Evolutionary conservation across 2,797 vertebrate species (phyloP).

Genomic region (Pyrocephalus nanus): DNA sequence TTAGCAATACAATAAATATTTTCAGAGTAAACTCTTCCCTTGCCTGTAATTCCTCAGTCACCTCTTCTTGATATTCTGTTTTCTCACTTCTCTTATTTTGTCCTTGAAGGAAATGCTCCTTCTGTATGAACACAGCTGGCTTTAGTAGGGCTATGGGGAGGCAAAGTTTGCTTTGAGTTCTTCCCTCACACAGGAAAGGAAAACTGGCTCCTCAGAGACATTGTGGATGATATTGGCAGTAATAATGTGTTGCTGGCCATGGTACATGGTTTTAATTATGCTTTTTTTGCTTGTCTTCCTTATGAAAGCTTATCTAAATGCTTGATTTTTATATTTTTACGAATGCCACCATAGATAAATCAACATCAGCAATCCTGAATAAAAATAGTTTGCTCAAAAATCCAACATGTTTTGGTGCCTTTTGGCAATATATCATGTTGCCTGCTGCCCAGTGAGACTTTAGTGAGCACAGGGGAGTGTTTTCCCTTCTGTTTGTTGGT

Average conservation of each 20-base stretch:
- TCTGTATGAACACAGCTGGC: conserved; percentile 26
- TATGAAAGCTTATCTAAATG: background rate
- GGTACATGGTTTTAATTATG: conserved; percentile 26
- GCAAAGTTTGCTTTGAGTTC: background rate
- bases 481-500: conserved; percentile 21
- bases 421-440: background rate
- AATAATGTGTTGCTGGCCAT: conserved; percentile 10
- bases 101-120: conserved; percentile 20
- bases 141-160: background rate
- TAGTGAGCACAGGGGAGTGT: background rate
- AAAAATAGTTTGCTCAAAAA: background rate
- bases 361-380: background rate
- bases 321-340: background rate
- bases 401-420: background rate
- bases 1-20: conserved; percentile 3
- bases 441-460: background rate
- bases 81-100: conserved; percentile 7
- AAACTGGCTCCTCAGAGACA: conserved; percentile 29
- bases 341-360: background rate
- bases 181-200: conserved; percentile 49
- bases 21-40: background rate
- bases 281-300: background rate
- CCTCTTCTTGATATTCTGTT: conserved; percentile 1
- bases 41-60: background rate
- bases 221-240: conserved; percentile 24